These are phyloP conservation scores for Pristionchus japonicus DNA, from an alignment of 2,888 invertebrate species.

Conservation along the genomic window DNA sequence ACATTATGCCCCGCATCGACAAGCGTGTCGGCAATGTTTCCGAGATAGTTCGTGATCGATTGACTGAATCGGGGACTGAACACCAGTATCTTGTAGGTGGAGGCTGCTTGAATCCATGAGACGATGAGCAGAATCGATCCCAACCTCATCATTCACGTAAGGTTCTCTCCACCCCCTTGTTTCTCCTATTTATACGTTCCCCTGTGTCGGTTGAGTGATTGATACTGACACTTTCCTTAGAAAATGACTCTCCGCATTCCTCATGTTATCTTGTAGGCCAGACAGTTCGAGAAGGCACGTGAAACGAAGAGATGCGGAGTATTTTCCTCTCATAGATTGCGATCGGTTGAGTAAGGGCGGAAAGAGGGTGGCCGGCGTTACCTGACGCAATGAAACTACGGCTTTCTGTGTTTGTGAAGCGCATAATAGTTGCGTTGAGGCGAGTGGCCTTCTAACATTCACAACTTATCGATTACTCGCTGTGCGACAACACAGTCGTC, in stretches of 20 bases:
- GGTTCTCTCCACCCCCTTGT: not conserved
- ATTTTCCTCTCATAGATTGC: not conserved
- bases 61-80: not conserved
- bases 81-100: not conserved
- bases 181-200: not conserved
- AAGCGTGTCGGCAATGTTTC: not conserved
- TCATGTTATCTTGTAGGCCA: too few relatives aligned
- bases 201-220: not conserved
- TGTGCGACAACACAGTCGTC: too few relatives aligned
- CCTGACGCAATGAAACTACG: not conserved
- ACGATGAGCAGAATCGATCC: not conserved
- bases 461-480: too few relatives aligned
- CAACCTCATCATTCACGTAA: not conserved
- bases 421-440: too few relatives aligned
- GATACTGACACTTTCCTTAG: conserved; percentile 3
- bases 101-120: not conserved
- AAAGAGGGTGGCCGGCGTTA: not conserved
- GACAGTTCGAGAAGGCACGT: too few relatives aligned
- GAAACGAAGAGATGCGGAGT: too few relatives aligned
- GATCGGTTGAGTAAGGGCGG: not conserved
- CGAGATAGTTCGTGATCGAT: not conserved
- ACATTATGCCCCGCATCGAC: conserved; percentile 21
- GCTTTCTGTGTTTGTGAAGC: too few relatives aligned
- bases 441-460: too few relatives aligned
- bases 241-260: too few relatives aligned